These are phyloP conservation scores for Bombus huntii DNA, from an alignment of 1,140 invertebrate species.

Conservation along the genomic window DNA sequence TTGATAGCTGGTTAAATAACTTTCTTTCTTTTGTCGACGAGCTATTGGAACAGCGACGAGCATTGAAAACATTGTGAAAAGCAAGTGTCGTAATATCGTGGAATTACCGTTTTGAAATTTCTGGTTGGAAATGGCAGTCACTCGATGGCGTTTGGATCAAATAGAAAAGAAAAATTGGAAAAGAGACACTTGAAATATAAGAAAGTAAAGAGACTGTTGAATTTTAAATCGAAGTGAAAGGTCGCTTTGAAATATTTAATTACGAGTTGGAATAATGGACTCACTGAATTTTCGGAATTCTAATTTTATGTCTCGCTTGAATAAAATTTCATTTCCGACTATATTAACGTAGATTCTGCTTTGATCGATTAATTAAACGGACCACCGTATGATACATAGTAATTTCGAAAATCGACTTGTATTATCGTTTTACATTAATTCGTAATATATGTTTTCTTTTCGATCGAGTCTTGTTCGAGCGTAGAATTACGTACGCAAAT, in stretches of 20 bases:
- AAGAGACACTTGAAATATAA: not conserved
- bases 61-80: no score
- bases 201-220: not conserved
- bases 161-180: no score
- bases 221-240: not conserved
- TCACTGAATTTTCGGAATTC: not conserved
- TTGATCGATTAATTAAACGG: not conserved
- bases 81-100: no score
- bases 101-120: no score
- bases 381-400: not conserved
- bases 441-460: not conserved
- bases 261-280: not conserved
- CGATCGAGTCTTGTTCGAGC: not conserved
- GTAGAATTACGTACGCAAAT: not conserved
- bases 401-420: not conserved
- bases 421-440: constrained; percentile 7
- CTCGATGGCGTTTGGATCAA: no score
- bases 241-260: not conserved
- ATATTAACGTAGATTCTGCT: not conserved
- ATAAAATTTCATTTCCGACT: not conserved
- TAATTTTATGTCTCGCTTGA: not conserved
- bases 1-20: no score
- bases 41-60: no score
- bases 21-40: no score
- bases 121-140: no score